Evolutionary conservation across 2,888 invertebrate genomes (phyloP), one percentile per base, ranked within the genome.

Genomic region (Zele albiditarsus): DNA sequence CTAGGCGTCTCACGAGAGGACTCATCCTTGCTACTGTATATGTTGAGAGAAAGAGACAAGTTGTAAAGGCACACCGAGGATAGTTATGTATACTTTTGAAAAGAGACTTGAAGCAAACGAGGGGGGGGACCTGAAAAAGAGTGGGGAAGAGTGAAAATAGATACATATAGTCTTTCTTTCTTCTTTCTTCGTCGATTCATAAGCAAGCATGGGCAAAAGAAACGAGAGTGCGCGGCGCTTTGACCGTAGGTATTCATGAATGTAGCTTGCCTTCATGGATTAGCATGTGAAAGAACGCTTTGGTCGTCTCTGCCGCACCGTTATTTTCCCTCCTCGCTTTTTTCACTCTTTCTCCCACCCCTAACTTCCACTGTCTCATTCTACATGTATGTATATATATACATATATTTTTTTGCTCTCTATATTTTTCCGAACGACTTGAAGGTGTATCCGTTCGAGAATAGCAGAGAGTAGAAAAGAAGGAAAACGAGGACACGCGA

Each of bases 261-360:
- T 84, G 83, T 82, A 84, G 86, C 81, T 83, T 81, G 84, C 63
- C 81, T 83, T 83, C 84, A 79, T 81, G 84, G 84, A 88, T 88
- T 88, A 88, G 86, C 88, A 88, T 88, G 87, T 88, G 87, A 88
- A 88, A 88, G 88, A 88, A 87, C 86, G 85, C 85, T 86, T 86
- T 85, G 84, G 84, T 81, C 75, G 33, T 85, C 80, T 82, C 82
- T 80, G 78, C 53, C 68, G 76, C 78, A 74, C 76, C 65, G 53
- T 60, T 49, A 46, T 75, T 28, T 76, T 68, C 67, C 53, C 69
- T 60, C 65, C 68, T 46, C 42, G 49, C 63, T 60, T 69, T 60
- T 53, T 12, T 38, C 28, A 27, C 65, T 42, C 16, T 20, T 14
- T 28, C 46, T 53, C 49, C 27, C 71, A 23, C 58, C 42, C 72